phyloP scores from a whole-genome alignment of 2,113 vertebrate genomes.

The Misgurnus mizolepis region DNA sequence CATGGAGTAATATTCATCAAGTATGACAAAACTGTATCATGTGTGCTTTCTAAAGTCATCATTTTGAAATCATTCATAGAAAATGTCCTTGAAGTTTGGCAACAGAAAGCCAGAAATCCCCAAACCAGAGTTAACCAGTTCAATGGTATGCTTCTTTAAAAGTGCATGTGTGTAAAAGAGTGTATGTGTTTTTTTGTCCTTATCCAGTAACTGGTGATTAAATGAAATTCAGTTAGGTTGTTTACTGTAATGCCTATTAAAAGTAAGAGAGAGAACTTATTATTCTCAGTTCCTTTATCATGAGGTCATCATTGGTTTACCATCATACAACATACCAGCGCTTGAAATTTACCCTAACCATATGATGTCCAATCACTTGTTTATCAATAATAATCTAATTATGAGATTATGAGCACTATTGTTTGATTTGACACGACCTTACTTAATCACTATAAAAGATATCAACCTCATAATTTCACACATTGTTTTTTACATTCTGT shows the following conservation, averaged over 20 bases:
- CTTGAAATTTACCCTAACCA: neutral
- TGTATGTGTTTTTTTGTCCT: conserved; percentile 33
- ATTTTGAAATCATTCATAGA: conserved; percentile 37
- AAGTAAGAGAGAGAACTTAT: conserved; percentile 28
- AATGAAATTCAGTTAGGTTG: conserved; percentile 43
- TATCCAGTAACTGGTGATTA: conserved; percentile 44
- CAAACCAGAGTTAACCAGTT: neutral
- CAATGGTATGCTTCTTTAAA: conserved; percentile 22
- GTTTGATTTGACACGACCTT: too few relatives aligned
- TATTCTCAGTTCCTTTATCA: conserved; percentile 33
- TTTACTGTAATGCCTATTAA: conserved; percentile 49
- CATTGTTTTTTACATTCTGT: too few relatives aligned
- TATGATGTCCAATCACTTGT: conserved; percentile 39
- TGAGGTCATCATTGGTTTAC: conserved; percentile 48
- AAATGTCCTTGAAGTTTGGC: conserved; percentile 22
- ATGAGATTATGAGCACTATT: too few relatives aligned
- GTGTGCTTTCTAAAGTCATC: conserved; percentile 26
- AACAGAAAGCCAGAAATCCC: neutral
- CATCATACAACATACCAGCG: conserved; percentile 35
- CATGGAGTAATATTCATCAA: conserved; percentile 23
- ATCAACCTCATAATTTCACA: too few relatives aligned
- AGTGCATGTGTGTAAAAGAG: conserved; percentile 13
- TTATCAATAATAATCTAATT: neutral
- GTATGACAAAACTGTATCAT: conserved; percentile 34
- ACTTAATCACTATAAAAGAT: too few relatives aligned